A percentile compares a stretch with the other conserved stretches of the same genome.
These are phyloP conservation scores for Brachyptera risi DNA, from an alignment of 2,888 invertebrate genomes.

Conservation along the genomic window DNA sequence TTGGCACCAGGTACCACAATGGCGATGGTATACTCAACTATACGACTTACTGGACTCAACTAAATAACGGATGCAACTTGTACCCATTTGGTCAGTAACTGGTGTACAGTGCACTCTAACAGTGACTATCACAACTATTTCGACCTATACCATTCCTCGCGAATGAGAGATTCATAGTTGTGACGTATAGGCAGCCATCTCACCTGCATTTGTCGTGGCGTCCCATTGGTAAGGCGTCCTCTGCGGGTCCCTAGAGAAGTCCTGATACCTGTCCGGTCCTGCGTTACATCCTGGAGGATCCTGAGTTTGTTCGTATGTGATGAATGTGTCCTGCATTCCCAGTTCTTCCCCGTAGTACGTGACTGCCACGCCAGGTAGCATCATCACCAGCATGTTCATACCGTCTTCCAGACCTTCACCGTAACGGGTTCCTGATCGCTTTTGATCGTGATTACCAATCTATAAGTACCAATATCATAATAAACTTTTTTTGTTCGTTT, in stretches of 20 bases:
- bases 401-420: slow-evolving; percentile 62
- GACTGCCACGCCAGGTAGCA: slow-evolving; percentile 73
- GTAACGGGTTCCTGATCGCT: slow-evolving; percentile 58
- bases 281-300: slow-evolving; percentile 58
- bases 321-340: slow-evolving; percentile 63
- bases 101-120: no score
- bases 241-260: slow-evolving; percentile 36
- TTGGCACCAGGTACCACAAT: no score
- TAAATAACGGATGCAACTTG: no score
- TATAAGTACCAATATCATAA: no score
- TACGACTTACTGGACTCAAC: no score
- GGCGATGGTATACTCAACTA: no score
- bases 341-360: slow-evolving; percentile 85
- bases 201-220: slow-evolving; percentile 28
- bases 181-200: no score
- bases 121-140: no score
- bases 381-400: slow-evolving; percentile 62
- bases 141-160: no score
- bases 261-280: slow-evolving; percentile 26
- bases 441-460: slow-evolving; percentile 65
- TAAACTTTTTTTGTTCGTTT: no score
- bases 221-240: slow-evolving; percentile 43
- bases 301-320: slow-evolving; percentile 58
- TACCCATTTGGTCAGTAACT: no score
- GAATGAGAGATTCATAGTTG: no score